Evolutionary conservation across 2,113 vertebrate genomes (phyloP), one percentile per base, ranked within the genome.

Genomic region (Nicator chloris): DNA sequence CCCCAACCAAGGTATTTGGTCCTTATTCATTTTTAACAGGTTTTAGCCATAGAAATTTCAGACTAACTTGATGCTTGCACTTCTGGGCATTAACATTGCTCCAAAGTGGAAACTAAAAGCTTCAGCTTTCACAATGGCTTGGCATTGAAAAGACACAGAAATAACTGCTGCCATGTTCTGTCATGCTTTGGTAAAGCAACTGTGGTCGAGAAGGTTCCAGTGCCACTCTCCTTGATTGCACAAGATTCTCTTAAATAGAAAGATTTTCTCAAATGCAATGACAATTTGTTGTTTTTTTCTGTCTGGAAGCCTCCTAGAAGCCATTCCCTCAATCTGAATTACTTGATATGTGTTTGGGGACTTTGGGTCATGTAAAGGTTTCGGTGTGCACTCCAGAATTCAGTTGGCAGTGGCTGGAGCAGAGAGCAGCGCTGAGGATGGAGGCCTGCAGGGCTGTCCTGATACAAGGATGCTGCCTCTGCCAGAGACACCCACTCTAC

Each of bases 41-140:
- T 89, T 86, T 93, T 88, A 77, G 83, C 64, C 68, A 30, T 63
- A 88, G 90, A 78, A 73, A 65, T 90, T 90, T 92, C 88, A 72
- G 71, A 72, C 73, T 75, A 49, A 75, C 72, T 71, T 69, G 56
- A 83, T 40, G 68, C 44, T 88, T 86, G 69, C 72, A 78, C 92
- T 93, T 95, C 49, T 65, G 86, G 80, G 76, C 88, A 86, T 95
- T 96, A 69, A 37, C n/a, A 23, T 47, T 40, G 49, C 88, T 90
- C 93, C 50, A 49, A 35, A 97, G 85, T 64, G 56, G 82, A 94
- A 96, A 70, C 33, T 64, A 82, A 94, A 94, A 96, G 64, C 76
- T 64, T 94, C 68, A 92, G 88, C 69, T 93, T 92, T 90, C 86
- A 15, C 1, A 3, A 72, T 64, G 39, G 27, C 59, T 94, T 92